Base-by-base conservation (phyloP, 2,888 invertebrate species). In the Punctoribates punctum region DNA sequence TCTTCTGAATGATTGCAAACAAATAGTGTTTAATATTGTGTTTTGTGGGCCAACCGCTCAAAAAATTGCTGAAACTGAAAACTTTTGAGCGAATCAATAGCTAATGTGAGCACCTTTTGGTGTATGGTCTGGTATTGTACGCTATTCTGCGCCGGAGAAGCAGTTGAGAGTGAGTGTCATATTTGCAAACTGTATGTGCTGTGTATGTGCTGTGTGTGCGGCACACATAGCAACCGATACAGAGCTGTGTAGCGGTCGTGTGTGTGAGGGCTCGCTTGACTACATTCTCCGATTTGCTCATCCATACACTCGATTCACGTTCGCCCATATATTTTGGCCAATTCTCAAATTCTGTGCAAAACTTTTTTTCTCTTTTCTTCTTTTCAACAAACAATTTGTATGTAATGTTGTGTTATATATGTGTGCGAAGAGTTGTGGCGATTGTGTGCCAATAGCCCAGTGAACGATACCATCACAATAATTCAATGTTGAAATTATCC, bases 401-500 rank as follows among this genome's bases (percentile, higher is more conserved):
- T 27, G 25, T 62, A 27, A 62, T 25, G 23, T 15, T 27, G 29
- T 27, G 27, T 62, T 62, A 27, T 27, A 6, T 54, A 25, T 54
- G 54, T 54, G 54, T 54, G 20, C 20, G 20, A 54, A 20, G 20
- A 25, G 25, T 54, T 54, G 54, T 54, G 54, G 20, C 20, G 20
- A 54, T 23, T 54, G 62, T 62, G 62, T 62, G 62, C 62, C 62
- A 27, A 62, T 62, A 62, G 62, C 62, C 62, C 62, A 62, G 62
- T 62, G 62, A 27, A 29, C 27, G 17, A 62, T 62, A 62, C 62
- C 62, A 62, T 62, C 62, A 62, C 62, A 62, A 62, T 62, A 62
- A 62, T 62, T 62, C 62, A 62, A 17, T 62, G 62, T 62, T 62
- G 62, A 62, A 62, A 62, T 62, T 62, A 62, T 17, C 29, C 62